These are phyloP conservation scores for Daktulosphaira vitifoliae DNA, from an alignment of 1,140 invertebrate genomes.

Conservation along the genomic window DNA sequence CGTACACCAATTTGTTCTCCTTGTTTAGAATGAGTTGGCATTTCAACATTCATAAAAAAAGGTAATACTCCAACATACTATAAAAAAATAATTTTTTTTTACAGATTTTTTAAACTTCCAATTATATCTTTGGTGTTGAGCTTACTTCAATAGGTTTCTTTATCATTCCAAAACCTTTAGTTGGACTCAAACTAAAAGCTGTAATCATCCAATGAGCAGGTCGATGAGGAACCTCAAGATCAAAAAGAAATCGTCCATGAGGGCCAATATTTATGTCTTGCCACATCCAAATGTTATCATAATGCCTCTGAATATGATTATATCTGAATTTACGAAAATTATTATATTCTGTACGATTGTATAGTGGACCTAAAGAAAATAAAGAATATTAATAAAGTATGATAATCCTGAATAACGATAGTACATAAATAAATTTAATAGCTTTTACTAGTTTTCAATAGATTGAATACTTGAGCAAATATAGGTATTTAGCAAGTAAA, in stretches of 20 bases:
- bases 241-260: slow-evolving; percentile 77
- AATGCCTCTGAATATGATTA: slow-evolving; percentile 76
- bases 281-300: slow-evolving; percentile 92
- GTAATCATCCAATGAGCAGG: slow-evolving; percentile 89
- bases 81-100: slow-evolving; percentile 33
- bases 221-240: slow-evolving; percentile 70
- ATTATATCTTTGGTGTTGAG: too few relatives aligned
- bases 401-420: background rate
- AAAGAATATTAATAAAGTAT: slow-evolving; percentile 1
- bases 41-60: slow-evolving; percentile 93
- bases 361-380: slow-evolving; percentile 42
- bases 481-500: too few relatives aligned
- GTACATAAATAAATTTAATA: too few relatives aligned
- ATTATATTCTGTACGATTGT: slow-evolving; percentile 55
- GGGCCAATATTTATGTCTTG: slow-evolving; percentile 87
- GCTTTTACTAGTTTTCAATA: too few relatives aligned
- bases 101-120: background rate
- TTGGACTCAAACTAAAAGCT: slow-evolving; percentile 80
- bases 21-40: slow-evolving; percentile 69
- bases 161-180: slow-evolving; percentile 77
- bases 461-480: too few relatives aligned
- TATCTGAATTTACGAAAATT: slow-evolving; percentile 73
- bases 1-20: slow-evolving; percentile 90
- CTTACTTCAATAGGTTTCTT: slow-evolving; percentile 61
- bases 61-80: slow-evolving; percentile 74